Percentiles rank a stretch among this genome's conserved stretches.
phyloP scores from a whole-genome alignment of 2,113 vertebrate species.

The Pundamilia nyererei region DNA sequence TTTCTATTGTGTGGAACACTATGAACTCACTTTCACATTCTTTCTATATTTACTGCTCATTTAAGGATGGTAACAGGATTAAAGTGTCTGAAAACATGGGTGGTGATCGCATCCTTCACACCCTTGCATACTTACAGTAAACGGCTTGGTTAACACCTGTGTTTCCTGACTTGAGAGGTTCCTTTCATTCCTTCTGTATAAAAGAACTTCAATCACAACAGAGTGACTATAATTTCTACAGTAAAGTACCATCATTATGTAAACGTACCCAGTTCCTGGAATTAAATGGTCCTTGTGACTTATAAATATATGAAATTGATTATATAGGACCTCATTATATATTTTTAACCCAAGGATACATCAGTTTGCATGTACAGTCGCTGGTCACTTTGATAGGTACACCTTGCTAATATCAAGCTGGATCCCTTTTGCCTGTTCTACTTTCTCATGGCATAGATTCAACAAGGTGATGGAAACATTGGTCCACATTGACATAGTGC shows the following conservation, averaged over 20 bases:
- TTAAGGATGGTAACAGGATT: constrained; percentile 1
- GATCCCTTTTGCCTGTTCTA: neutral
- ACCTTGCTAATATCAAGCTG: neutral
- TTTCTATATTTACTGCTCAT: constrained; percentile 1
- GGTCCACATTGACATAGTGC: neutral
- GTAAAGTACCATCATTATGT: neutral
- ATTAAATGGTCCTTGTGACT: neutral
- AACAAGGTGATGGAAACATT: neutral
- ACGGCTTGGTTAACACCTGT: neutral
- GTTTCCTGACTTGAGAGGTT: neutral
- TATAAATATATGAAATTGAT: neutral
- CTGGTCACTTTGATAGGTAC: neutral
- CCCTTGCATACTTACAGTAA: neutral
- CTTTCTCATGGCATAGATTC: neutral
- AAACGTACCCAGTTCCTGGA: neutral
- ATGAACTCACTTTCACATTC: constrained; percentile 19
- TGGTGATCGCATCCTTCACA: neutral
- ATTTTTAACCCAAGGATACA: neutral
- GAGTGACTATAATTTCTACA: neutral
- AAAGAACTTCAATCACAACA: neutral
- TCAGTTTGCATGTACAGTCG: neutral
- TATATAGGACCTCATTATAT: neutral
- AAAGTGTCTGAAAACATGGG: constrained; percentile 7
- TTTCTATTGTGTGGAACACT: constrained; percentile 6
- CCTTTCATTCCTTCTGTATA: neutral